Evolutionary conservation across 2,797 vertebrate genomes (phyloP).

Genomic region (Centropyge bicolor): DNA sequence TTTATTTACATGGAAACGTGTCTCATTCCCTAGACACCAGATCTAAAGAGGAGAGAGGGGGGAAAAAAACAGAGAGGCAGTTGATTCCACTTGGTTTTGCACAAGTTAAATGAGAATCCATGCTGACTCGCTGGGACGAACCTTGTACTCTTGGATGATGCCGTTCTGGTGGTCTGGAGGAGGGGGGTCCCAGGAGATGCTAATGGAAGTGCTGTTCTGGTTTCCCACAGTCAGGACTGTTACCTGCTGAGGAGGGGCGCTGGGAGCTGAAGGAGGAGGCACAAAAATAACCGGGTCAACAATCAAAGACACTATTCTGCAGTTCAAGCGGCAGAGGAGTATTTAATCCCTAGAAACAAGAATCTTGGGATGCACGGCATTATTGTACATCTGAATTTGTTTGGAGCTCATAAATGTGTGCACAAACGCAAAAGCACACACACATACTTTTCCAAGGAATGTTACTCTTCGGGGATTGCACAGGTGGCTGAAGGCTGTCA

Average conservation of each 20-base stretch:
- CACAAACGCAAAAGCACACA: slow-evolving; percentile 1
- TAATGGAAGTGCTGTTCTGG: slow-evolving; percentile 98
- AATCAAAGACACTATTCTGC: background rate
- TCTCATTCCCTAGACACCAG: slow-evolving; percentile 99
- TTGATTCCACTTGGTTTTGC: slow-evolving; percentile 39
- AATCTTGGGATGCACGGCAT: slow-evolving; percentile 4
- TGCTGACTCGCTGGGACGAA: slow-evolving; percentile 63
- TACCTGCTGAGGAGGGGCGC: slow-evolving; percentile 97
- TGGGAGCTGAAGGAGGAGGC: slow-evolving; percentile 89
- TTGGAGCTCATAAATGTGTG: slow-evolving; percentile 27
- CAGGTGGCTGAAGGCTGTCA: slow-evolving; percentile 67
- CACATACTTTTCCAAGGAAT: slow-evolving; percentile 19
- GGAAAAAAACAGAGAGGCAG: background rate
- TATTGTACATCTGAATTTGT: slow-evolving; percentile 2
- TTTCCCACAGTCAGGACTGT: slow-evolving; percentile 95
- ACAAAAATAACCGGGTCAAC: slow-evolving; percentile 38
- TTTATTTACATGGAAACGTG: slow-evolving; percentile 98
- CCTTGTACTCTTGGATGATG: slow-evolving; percentile 99
- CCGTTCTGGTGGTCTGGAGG: slow-evolving; percentile 97
- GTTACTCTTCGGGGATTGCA: slow-evolving; percentile 38
- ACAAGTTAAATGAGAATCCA: slow-evolving; percentile 18
- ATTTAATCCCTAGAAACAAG: slow-evolving; percentile 23
- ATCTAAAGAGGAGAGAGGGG: slow-evolving; percentile 84
- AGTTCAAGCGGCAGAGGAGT: slow-evolving; percentile 1
- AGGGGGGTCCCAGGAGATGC: slow-evolving; percentile 99